Base-by-base conservation (phyloP, 1,140 invertebrate genomes). In the Cryptotermes secundus region DNA sequence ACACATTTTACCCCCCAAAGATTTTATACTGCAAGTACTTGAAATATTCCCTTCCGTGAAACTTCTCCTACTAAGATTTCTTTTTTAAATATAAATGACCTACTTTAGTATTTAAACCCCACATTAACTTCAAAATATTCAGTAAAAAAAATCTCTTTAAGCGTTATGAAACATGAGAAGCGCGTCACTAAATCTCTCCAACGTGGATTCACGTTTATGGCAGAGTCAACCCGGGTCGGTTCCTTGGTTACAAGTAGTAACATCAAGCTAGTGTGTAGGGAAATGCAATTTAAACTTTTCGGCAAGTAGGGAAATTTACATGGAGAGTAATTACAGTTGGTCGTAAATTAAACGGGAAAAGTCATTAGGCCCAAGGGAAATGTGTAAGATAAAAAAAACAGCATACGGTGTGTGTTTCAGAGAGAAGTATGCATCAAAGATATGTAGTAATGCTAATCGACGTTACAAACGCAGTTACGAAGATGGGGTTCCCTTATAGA, bases 271-370 rank as follows among this genome's bases (percentile, higher is more conserved):
- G 10, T 36, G 34, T 81, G 80, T 16, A 81, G 80, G 80, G 42
- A 81, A 81, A 81, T 81, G 80, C 80, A 81, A 81, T 81, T 81
- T 81, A 81, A 81, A 81, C 80, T 81, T 81, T 81, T 81, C 80
- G 80, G 35, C 80, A 81, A 81, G 35, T 35, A 81, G 35, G 80
- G 42, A 81, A 81, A 81, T 81, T 81, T 81, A 81, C 80, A 81
- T 81, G 80, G 34, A 36, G 80, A 81, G 42, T 81, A 81, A 81
- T 45, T 81, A 81, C 35, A 81, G 80, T 81, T 35, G 80, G 80
- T 81, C 80, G 80, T 81, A 81, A 81, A 38, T 81, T 81, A 81
- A 81, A 81, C 80, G 80, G 34, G 42, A 81, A 81, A 81, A 81
- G 80, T 45, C 80, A 81, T 81, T 81, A 81, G 80, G 80, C 80